These are phyloP conservation scores for Dicrostonyx torquatus DNA, from an alignment of 2,797 vertebrate species.

Conservation along the genomic window DNA sequence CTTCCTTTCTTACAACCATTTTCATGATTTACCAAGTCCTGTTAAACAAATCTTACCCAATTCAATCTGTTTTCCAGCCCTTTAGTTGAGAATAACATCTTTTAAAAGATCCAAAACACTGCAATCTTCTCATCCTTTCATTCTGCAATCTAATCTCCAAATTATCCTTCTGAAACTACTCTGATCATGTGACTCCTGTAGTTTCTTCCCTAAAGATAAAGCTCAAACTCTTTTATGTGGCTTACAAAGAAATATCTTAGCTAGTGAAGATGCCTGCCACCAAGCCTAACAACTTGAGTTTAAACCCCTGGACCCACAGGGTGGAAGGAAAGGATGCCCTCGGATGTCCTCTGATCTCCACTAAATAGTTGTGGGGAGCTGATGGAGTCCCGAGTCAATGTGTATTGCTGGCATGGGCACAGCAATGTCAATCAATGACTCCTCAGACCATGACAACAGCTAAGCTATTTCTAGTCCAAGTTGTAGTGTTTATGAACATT, in stretches of 20 bases:
- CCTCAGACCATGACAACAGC: background rate
- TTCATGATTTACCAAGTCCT: background rate
- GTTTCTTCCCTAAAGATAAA: constrained; percentile 20
- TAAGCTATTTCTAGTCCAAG: background rate
- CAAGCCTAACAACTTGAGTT: background rate
- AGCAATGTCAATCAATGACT: background rate
- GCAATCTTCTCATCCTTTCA: background rate
- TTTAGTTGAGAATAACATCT: background rate
- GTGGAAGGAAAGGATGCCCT: background rate
- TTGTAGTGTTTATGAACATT: background rate
- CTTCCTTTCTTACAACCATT: constrained; percentile 26
- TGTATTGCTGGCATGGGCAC: background rate
- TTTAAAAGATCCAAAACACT: background rate
- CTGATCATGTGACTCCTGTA: background rate
- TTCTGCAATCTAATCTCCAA: background rate
- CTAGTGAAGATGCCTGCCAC: background rate
- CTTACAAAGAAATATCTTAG: background rate
- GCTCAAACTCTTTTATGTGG: background rate
- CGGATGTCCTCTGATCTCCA: background rate
- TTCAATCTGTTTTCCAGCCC: constrained; percentile 19
- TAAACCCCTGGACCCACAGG: too few relatives aligned
- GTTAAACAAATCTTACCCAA: background rate
- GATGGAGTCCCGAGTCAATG: background rate
- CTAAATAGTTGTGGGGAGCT: background rate
- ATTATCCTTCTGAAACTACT: constrained; percentile 27